Conservation (phyloP, 2,888 invertebrate species). For the Macrophya annulata region DNA sequence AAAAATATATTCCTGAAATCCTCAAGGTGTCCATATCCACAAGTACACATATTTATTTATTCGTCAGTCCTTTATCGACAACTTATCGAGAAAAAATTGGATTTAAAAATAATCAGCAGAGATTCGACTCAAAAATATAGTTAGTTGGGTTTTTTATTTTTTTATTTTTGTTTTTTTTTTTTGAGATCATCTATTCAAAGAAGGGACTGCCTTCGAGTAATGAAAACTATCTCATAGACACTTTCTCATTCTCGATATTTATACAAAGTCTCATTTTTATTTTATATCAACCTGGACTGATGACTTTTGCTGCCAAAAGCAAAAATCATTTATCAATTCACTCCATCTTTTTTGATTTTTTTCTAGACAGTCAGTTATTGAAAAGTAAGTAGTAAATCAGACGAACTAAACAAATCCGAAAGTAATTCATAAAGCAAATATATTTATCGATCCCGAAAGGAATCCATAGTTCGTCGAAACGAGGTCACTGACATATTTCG, state of each 20-base stretch:
- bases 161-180: not conserved
- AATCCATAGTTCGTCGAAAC: not conserved
- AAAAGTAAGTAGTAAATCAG: not conserved
- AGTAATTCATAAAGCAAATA: not conserved
- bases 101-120: not conserved
- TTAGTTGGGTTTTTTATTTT: not conserved
- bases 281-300: not conserved
- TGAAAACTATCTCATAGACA: not conserved
- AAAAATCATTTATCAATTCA: not conserved
- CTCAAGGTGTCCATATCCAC: not conserved
- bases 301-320: not conserved
- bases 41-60: not conserved
- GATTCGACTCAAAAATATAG: not conserved
- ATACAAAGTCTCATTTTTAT: not conserved
- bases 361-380: not conserved
- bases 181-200: not conserved
- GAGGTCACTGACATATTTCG: conserved; percentile 43
- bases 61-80: not conserved
- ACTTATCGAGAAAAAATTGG: not conserved
- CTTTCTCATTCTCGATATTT: not conserved
- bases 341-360: not conserved
- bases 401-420: not conserved
- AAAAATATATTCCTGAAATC: not conserved
- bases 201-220: not conserved
- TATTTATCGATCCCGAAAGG: not conserved